Evolutionary conservation across 2,113 vertebrate genomes (phyloP).

Genomic region (Cercopithecus mona): DNA sequence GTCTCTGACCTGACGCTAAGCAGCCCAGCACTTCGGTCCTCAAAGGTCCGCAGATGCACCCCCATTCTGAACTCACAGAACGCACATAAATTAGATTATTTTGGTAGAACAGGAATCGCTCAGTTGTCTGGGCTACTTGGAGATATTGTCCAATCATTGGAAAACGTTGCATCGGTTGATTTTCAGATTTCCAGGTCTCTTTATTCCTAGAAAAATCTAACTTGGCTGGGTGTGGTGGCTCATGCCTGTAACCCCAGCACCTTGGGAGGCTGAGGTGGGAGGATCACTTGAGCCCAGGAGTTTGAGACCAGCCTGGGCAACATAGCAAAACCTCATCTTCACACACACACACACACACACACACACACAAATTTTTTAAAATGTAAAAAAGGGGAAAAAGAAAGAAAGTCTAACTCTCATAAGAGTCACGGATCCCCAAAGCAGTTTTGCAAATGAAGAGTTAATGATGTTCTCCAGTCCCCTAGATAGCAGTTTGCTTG

Average conservation of each 20-base stretch:
- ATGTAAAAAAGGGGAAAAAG: too few species aligned
- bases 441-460: background rate
- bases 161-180: background rate
- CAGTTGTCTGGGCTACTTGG: background rate
- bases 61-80: background rate
- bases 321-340: too few species aligned
- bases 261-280: too few species aligned
- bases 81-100: background rate
- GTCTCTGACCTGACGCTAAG: background rate
- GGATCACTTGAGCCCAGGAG: too few species aligned
- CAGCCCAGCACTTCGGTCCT: background rate
- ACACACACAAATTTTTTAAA: too few species aligned
- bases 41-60: background rate
- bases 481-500: background rate
- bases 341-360: too few species aligned
- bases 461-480: background rate
- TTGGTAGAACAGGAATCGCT: background rate
- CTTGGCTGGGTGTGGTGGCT: too few species aligned
- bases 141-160: background rate
- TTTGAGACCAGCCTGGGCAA: too few species aligned
- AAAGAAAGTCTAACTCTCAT: background rate
- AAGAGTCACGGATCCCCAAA: background rate
- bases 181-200: background rate
- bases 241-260: too few species aligned
- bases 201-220: too few species aligned